phyloP scores from a whole-genome alignment of 2,113 vertebrate genomes.

The Aldabrachelys gigantea region DNA sequence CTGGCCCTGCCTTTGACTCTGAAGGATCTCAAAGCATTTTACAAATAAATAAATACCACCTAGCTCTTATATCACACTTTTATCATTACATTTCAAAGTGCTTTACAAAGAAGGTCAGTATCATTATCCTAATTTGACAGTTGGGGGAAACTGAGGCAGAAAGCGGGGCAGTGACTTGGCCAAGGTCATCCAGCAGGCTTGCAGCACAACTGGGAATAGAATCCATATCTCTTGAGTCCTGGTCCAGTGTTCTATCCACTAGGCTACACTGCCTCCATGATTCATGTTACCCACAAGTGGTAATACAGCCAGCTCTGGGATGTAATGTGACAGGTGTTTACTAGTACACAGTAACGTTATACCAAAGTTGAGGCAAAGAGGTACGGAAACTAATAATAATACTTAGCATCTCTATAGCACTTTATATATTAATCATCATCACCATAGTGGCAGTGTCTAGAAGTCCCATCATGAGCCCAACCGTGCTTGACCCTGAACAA shows the following conservation, averaged over 20 bases:
- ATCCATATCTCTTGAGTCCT: not conserved
- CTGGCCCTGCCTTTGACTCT: not conserved
- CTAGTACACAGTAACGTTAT: not conserved
- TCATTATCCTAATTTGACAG: not conserved
- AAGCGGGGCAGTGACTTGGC: not conserved
- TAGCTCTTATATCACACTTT: not conserved
- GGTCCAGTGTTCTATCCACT: not conserved
- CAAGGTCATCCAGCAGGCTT: not conserved
- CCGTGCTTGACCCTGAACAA: not conserved
- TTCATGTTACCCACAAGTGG: not conserved
- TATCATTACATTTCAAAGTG: not conserved
- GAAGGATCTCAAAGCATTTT: not conserved
- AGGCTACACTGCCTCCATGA: not conserved
- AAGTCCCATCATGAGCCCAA: not conserved
- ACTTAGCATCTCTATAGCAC: not conserved
- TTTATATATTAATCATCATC: not conserved
- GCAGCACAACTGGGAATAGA: not conserved
- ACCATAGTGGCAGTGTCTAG: too few relatives aligned
- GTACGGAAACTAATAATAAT: not conserved
- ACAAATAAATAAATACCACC: not conserved
- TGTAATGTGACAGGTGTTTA: not conserved
- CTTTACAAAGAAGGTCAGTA: not conserved
- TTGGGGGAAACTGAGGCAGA: not conserved
- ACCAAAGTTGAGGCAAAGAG: not conserved
- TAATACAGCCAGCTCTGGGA: fast-evolving